Conservation (phyloP, 2,113 vertebrate genomes). For the Channa maculata region DNA sequence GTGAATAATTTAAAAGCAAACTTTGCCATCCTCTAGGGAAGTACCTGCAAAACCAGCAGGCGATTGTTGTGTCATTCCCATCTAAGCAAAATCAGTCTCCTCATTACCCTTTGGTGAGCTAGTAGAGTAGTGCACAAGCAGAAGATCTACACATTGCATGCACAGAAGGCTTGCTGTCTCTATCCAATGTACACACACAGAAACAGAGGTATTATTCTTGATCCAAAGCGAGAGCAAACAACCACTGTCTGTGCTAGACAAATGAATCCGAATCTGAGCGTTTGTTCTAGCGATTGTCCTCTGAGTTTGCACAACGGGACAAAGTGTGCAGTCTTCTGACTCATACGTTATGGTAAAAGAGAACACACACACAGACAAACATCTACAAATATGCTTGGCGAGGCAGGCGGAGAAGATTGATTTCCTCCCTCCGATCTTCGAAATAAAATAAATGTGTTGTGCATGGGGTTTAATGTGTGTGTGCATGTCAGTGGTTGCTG, state of each 20-base stretch:
- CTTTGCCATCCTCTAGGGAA: slow-evolving; percentile 26
- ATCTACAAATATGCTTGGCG: background rate
- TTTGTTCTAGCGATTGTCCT: background rate
- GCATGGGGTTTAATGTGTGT: background rate
- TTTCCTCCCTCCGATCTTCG: background rate
- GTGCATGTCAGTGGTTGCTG: background rate
- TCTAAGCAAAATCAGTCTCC: slow-evolving; percentile 8
- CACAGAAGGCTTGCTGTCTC: background rate
- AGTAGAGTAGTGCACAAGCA: background rate
- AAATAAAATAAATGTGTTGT: background rate
- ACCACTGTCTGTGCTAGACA: background rate
- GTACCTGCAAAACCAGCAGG: slow-evolving; percentile 16
- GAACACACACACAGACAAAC: background rate
- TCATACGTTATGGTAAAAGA: background rate
- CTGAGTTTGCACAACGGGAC: background rate
- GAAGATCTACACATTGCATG: background rate
- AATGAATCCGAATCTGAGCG: background rate
- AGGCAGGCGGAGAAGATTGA: background rate
- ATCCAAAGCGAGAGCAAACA: background rate
- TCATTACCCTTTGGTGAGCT: background rate
- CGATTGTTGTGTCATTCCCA: background rate
- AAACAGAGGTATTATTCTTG: background rate
- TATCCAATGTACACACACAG: background rate
- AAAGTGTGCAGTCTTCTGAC: background rate
- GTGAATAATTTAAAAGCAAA: slow-evolving; percentile 58